Evolutionary conservation across 2,797 vertebrate genomes (phyloP), one percentile per base, ranked within the genome.

Genomic region (Benthosema pterotum): DNA sequence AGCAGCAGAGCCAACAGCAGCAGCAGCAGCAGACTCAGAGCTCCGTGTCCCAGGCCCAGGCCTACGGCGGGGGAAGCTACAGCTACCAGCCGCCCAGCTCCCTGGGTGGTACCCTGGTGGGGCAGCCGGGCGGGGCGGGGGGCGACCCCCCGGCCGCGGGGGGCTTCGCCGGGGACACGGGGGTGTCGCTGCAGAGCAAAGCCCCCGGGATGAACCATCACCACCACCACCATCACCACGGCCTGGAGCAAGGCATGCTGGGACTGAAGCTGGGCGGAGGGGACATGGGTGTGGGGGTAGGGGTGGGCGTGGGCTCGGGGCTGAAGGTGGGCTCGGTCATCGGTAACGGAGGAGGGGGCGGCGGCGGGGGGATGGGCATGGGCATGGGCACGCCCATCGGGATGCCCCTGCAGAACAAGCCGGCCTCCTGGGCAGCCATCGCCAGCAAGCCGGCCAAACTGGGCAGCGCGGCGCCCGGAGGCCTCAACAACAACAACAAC

Each of bases 21-120:
- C 97, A 98, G 91, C 96, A 96, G 76, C 96, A 98, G 88, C 97
- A 99, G 91, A 97, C 96, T 82, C 97, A 97, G 83, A 97, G 93
- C 68, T 97, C 97, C 3, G 22, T 25, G 22, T 25, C 22, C 5
- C 22, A 25, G 1, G 96, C 22, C 5, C 22, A 25, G 1, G 96
- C 97, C 0, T 99, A 99, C 0, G 97, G 97, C 49, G 95, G 95
- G n/a, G n/a, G n/a, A 68, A 98, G 97, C 79, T 99, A 98, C 86
- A 97, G 95, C 77, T 99, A 99, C 83, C n/a, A n/a, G n/a, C 97
- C 97, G 0, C 97, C 97, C 1, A 98, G 96, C 84, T 98, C 97
- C 4, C 87, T 98, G 57, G 97, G 97, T 0, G 96, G 97, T 66
- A 98, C 97, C 0, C 90, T 99, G n/a, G 94, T 99, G 74, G n/a